Evolutionary conservation across 1,140 invertebrate genomes (phyloP).

Genomic region (Ceratosolen solmsi): DNA sequence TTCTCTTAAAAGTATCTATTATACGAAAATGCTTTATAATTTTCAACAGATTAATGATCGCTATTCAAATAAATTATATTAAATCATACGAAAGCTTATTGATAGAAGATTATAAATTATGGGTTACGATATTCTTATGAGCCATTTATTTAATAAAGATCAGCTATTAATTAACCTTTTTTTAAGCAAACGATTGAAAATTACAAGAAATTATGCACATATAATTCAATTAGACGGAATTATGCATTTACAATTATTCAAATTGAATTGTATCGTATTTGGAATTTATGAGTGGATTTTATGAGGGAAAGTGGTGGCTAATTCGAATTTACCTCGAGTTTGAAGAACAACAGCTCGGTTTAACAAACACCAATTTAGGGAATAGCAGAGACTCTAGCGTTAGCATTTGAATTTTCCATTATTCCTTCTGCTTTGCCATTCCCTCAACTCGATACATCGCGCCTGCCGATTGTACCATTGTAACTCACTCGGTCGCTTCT

Average conservation of each 20-base stretch:
- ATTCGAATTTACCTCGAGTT: too few relatives aligned
- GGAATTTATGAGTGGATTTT: too few relatives aligned
- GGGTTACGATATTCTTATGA: background rate
- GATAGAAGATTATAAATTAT: slow-evolving; percentile 20
- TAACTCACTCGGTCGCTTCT: too few relatives aligned
- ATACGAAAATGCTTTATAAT: slow-evolving; percentile 4
- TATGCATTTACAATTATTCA: background rate
- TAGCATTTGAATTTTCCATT: too few relatives aligned
- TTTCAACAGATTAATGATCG: slow-evolving; percentile 7
- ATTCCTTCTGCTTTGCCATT: too few relatives aligned
- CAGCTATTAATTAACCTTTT: background rate
- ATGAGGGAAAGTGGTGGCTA: too few relatives aligned
- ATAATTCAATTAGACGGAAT: background rate
- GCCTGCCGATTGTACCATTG: too few relatives aligned
- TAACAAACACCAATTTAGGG: too few relatives aligned
- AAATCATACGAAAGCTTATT: background rate
- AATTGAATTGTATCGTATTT: too few relatives aligned
- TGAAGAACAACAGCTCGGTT: too few relatives aligned
- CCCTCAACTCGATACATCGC: too few relatives aligned
- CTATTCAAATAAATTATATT: slow-evolving; percentile 8
- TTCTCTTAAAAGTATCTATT: background rate
- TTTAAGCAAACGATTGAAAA: background rate
- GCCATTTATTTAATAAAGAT: background rate
- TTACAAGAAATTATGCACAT: background rate
- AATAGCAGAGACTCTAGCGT: too few relatives aligned